Evolutionary conservation across 2,113 vertebrate species (phyloP).

Genomic region (Cebidichthys violaceus): DNA sequence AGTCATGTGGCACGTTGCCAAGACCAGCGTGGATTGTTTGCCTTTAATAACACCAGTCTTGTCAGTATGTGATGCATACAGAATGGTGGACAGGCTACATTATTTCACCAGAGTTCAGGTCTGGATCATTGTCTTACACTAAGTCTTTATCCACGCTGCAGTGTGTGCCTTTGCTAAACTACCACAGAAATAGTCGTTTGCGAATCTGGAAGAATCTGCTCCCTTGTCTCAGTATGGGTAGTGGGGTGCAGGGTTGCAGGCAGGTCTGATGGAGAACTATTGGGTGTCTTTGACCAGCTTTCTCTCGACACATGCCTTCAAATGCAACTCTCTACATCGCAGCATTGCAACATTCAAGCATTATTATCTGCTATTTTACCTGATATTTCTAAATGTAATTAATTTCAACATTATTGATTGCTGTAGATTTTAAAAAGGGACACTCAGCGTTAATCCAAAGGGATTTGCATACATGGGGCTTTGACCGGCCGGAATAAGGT

Average conservation of each 20-base stretch:
- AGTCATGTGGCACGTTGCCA: slow-evolving; percentile 69
- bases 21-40: slow-evolving; percentile 67
- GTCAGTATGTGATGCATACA: slow-evolving; percentile 70
- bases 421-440: slow-evolving; percentile 63
- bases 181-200: slow-evolving; percentile 61
- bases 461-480: slow-evolving; percentile 79
- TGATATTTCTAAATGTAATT: slow-evolving; percentile 52
- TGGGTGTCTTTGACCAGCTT: slow-evolving; percentile 65
- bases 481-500: slow-evolving; percentile 73
- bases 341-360: slow-evolving; percentile 16
- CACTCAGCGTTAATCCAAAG: slow-evolving; percentile 75
- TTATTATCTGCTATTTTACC: slow-evolving; percentile 19
- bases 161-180: slow-evolving; percentile 43
- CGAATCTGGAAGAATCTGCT: slow-evolving; percentile 68
- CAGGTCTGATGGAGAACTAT: slow-evolving; percentile 65
- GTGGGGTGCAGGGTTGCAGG: slow-evolving; percentile 65
- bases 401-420: slow-evolving; percentile 61
- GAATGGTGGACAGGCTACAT: slow-evolving; percentile 63
- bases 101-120: slow-evolving; percentile 46
- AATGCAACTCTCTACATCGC: slow-evolving; percentile 11
- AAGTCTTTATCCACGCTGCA: slow-evolving; percentile 49
- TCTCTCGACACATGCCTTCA: slow-evolving; percentile 49
- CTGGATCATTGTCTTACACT: slow-evolving; percentile 57
- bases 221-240: slow-evolving; percentile 47
- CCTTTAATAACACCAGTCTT: slow-evolving; percentile 67